Evolutionary conservation across 1,140 invertebrate genomes (phyloP), one percentile per base, ranked within the genome.

Genomic region (Trachymyrmex septentrionalis): DNA sequence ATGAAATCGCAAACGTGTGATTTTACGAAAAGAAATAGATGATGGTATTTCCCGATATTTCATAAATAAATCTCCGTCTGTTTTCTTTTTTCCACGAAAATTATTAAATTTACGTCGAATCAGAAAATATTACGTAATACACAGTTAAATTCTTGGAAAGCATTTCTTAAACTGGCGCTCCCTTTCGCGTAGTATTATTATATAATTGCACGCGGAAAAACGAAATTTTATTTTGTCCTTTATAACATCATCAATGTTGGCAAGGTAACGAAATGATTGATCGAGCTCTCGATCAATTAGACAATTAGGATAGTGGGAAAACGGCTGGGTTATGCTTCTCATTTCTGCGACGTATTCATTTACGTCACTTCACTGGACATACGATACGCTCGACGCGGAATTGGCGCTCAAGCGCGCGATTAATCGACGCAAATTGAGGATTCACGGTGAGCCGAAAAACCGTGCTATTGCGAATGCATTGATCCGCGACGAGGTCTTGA

Each of bases 221-320:
- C 10, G 64, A 27, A 44, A 48, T 71, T 71, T 48, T 6, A 50
- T 67, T 78, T 78, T 44, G 21, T 24, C n/a, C 7, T 4, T 4
- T 2, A 6, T 48, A 61, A 80, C 57, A 27, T 61, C 57, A 27
- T 61, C 67, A 57, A 66, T 6, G 73, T 48, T 63, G 57, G 24
- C 59, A 57, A 53, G 57, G 66, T 86, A 87, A 91, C 88, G 90
- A 88, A 93, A 93, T 78, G 92, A 92, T 94, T 93, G n/a, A 93
- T 93, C 91, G 92, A 92, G 92, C 92, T 88, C 71, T 88, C 71
- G 71, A 86, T 90, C 92, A 93, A 95, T 94, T 94, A 92, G 88
- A 80, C 93, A 95, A 95, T 95, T 95, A 93, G 85, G 73, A 61
- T 82, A 88, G 91, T 94, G 93, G 92, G 93, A 94, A 94, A 92